Percentiles rank a stretch among this genome's conserved stretches.
phyloP scores from a whole-genome alignment of 2,797 vertebrate species.

The Gymnopithys bicolor region DNA sequence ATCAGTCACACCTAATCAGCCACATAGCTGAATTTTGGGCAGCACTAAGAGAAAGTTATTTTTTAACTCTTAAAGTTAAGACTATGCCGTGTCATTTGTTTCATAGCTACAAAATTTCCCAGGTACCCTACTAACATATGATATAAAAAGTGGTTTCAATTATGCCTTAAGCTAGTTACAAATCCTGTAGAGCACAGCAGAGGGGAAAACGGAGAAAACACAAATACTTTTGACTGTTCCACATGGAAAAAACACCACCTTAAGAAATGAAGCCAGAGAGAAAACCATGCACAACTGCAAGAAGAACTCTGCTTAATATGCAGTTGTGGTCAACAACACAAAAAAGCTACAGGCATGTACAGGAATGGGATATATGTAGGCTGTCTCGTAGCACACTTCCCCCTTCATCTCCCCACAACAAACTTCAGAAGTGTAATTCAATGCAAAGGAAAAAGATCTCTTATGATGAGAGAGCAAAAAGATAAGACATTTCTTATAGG shows the following conservation, averaged over 20 bases:
- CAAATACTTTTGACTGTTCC: background rate
- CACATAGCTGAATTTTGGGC: background rate
- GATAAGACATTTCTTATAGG: background rate
- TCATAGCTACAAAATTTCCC: background rate
- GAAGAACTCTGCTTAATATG: background rate
- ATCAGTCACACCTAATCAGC: constrained; percentile 43
- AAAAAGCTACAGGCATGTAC: background rate
- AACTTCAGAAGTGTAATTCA: background rate
- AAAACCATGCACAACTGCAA: background rate
- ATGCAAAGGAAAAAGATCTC: background rate
- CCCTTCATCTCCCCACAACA: background rate
- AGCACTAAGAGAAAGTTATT: background rate
- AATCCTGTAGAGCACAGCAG: background rate
- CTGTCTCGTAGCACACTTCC: background rate
- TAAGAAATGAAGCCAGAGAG: background rate
- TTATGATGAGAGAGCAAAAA: background rate
- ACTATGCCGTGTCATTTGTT: background rate
- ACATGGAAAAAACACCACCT: background rate
- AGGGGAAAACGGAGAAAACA: background rate
- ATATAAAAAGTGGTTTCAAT: background rate
- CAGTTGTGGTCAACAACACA: background rate
- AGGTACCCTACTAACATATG: background rate
- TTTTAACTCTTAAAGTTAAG: background rate
- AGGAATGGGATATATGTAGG: background rate
- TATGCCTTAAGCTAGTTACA: background rate